These are phyloP conservation scores for Bombus impatiens DNA, from an alignment of 1,140 invertebrate species.

Conservation along the genomic window DNA sequence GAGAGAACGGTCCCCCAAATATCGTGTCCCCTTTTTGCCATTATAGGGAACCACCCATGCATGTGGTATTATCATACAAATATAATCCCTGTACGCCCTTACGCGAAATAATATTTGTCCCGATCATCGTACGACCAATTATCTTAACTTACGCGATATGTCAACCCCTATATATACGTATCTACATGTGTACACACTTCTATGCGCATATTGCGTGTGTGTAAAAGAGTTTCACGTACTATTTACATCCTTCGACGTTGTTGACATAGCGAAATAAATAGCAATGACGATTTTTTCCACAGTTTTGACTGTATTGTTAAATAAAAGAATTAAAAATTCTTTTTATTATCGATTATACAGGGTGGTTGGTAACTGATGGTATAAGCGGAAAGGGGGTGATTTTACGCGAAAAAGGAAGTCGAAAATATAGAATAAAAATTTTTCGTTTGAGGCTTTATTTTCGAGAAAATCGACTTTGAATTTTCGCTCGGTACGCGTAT, in stretches of 20 bases:
- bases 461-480: no score
- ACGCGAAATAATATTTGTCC: constrained; percentile 67
- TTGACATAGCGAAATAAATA: not conserved
- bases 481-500: no score
- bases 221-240: not conserved
- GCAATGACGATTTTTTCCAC: not conserved
- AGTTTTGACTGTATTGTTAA: not conserved
- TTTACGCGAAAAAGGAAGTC: no score
- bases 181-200: not conserved
- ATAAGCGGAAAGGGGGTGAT: no score
- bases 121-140: constrained; percentile 66
- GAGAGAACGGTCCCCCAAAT: constrained; percentile 42
- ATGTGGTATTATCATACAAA: constrained; percentile 70
- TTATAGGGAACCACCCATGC: constrained; percentile 54
- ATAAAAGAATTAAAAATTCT: not conserved
- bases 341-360: not conserved
- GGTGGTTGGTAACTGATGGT: no score
- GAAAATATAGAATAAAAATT: no score
- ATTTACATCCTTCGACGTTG: not conserved
- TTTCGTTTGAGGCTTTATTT: no score
- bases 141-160: constrained; percentile 66
- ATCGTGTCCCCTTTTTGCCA: constrained; percentile 41
- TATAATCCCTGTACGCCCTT: constrained; percentile 62
- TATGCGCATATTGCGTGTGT: no score
- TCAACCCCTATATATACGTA: constrained; percentile 31